A percentile compares a stretch with the other conserved stretches of the same genome.
Conservation (phyloP, 2,113 vertebrate species). For the Sinocyclocheilus anshuiensis region DNA sequence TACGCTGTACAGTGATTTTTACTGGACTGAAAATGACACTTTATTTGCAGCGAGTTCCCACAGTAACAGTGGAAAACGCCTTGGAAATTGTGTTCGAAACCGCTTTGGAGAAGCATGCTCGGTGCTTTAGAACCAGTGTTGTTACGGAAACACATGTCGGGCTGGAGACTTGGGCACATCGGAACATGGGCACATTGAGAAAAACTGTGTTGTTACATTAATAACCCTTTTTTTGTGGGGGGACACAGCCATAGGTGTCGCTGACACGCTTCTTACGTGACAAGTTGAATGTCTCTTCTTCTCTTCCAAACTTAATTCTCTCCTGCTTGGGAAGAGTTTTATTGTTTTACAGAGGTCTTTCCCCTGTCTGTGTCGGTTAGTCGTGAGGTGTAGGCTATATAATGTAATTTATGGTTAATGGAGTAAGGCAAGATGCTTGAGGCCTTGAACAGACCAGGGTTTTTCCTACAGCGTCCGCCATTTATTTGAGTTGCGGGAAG, state of each 20-base stretch:
- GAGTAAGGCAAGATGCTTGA: slow-evolving; percentile 8
- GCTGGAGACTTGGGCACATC: not conserved
- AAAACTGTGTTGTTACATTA: not conserved
- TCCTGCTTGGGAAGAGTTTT: not conserved
- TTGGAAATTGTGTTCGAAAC: not conserved
- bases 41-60: not conserved
- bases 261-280: not conserved
- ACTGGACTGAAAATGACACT: not conserved
- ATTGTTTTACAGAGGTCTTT: not conserved
- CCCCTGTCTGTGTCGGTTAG: not conserved
- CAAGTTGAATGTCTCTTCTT: not conserved
- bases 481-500: slow-evolving; percentile 23
- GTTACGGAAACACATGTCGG: not conserved
- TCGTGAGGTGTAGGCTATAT: not conserved
- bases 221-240: no score
- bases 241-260: not conserved
- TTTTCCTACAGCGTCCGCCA: slow-evolving; percentile 50
- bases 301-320: not conserved
- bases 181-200: not conserved
- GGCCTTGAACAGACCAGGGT: slow-evolving; percentile 48
- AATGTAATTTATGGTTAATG: not conserved
- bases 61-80: not conserved
- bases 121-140: not conserved
- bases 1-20: not conserved
- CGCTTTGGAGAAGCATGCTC: not conserved